phyloP scores from a whole-genome alignment of 2,888 invertebrate species.

The Cerceris rybyensis region DNA sequence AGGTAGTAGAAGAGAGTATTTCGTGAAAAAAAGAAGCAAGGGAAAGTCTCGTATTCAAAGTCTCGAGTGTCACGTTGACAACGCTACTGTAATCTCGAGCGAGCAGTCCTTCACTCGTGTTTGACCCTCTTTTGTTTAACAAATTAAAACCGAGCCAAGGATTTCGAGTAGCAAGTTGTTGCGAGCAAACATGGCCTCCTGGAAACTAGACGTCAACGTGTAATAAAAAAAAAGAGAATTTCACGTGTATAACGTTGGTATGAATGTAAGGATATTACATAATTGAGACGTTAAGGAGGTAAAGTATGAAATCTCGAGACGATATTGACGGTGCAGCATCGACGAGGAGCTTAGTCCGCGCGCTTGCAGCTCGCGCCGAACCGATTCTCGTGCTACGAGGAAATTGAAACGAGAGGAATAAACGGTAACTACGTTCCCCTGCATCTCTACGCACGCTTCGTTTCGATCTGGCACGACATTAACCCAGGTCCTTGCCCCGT shows the following conservation, averaged over 20 bases:
- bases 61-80: too few species aligned
- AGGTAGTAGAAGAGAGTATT: too few species aligned
- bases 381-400: neutral
- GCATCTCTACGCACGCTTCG: neutral
- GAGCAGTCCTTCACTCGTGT: neutral
- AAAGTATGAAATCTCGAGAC: neutral
- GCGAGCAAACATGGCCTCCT: neutral
- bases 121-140: neutral
- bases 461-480: conserved; percentile 13
- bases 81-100: neutral
- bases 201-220: neutral
- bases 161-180: neutral
- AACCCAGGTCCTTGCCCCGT: conserved; percentile 57
- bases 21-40: too few species aligned
- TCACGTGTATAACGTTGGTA: neutral
- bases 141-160: neutral
- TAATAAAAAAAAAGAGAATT: too few species aligned
- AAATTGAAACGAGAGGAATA: conserved; percentile 7
- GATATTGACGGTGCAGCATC: neutral
- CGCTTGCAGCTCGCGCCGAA: neutral
- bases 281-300: neutral
- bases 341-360: neutral
- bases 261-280: neutral
- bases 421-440: neutral
- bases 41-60: too few species aligned